Conservation (phyloP, 2,888 invertebrate genomes). For the Tyria jacobaeae region DNA sequence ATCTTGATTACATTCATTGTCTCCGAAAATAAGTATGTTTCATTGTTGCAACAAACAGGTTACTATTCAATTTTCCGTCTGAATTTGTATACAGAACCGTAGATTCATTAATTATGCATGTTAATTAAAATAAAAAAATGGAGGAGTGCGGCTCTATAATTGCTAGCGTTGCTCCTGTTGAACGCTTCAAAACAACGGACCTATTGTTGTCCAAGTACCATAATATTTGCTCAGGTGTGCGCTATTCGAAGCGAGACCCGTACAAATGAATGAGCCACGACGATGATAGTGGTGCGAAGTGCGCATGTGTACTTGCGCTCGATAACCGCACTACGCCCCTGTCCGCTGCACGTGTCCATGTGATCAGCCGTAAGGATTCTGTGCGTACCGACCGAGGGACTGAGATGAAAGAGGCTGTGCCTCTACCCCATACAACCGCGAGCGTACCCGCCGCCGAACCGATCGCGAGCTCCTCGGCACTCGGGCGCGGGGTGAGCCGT, state of each 20-base stretch:
- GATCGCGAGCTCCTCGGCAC: slow-evolving; percentile 41
- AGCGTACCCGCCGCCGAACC: slow-evolving; percentile 41
- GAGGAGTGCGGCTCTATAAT: slow-evolving; percentile 35
- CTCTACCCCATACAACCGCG: slow-evolving; percentile 48
- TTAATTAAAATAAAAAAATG: slow-evolving; percentile 28
- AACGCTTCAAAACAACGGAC: slow-evolving; percentile 68
- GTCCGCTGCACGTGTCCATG: slow-evolving; percentile 73
- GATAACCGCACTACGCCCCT: slow-evolving; percentile 80
- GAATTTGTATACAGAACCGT: not conserved
- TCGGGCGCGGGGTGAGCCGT: slow-evolving; percentile 58
- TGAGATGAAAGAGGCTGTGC: slow-evolving; percentile 76
- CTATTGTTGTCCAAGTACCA: slow-evolving; percentile 69
- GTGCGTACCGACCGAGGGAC: slow-evolving; percentile 36
- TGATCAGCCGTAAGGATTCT: slow-evolving; percentile 60
- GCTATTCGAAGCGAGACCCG: slow-evolving; percentile 62
- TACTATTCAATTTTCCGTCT: not conserved
- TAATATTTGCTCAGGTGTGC: slow-evolving; percentile 84
- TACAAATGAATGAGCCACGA: slow-evolving; percentile 77
- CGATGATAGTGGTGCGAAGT: slow-evolving; percentile 53
- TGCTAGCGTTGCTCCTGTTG: slow-evolving; percentile 50
- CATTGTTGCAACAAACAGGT: not conserved
- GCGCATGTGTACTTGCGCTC: slow-evolving; percentile 83
- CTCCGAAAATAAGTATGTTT: not conserved
- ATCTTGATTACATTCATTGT: no score
- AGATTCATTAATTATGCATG: not conserved